A percentile compares a stretch with the other conserved stretches of the same genome.
These are phyloP conservation scores for Crypturellus undulatus DNA, from an alignment of 2,113 vertebrate species.

Conservation along the genomic window DNA sequence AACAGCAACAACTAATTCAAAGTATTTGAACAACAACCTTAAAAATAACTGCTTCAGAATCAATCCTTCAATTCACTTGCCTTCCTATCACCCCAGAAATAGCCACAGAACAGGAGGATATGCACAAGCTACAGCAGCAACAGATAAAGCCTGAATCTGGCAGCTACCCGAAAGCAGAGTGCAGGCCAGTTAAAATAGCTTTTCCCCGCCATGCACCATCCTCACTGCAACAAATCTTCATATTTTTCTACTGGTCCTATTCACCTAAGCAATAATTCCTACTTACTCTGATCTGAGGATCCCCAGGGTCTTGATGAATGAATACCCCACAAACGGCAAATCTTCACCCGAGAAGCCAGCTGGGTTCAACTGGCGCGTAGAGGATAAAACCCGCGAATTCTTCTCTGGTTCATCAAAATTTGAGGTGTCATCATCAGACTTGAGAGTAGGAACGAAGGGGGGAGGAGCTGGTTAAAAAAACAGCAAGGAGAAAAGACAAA, in stretches of 20 bases:
- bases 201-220: background rate
- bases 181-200: constrained; percentile 52
- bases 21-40: constrained; percentile 56
- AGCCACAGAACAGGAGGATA: constrained; percentile 5
- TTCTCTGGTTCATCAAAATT: constrained; percentile 92
- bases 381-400: constrained; percentile 88
- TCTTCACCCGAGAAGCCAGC: constrained; percentile 86
- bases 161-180: constrained; percentile 52
- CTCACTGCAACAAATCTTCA: constrained; percentile 36
- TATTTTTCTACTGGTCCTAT: constrained; percentile 19
- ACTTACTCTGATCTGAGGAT: constrained; percentile 90
- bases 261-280: constrained; percentile 60
- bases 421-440: constrained; percentile 94
- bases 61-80: background rate
- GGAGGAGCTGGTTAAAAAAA: constrained; percentile 89
- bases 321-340: constrained; percentile 91
- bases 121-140: constrained; percentile 48
- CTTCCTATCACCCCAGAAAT: background rate
- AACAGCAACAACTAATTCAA: constrained; percentile 70
- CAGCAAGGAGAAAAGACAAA: constrained; percentile 78
- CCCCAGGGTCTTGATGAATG: constrained; percentile 83
- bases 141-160: constrained; percentile 67
- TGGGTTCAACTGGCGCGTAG: constrained; percentile 87
- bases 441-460: constrained; percentile 89
- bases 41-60: constrained; percentile 9